Evolutionary conservation across 2,113 vertebrate genomes (phyloP).

Genomic region (Pomatostomus ruficeps): DNA sequence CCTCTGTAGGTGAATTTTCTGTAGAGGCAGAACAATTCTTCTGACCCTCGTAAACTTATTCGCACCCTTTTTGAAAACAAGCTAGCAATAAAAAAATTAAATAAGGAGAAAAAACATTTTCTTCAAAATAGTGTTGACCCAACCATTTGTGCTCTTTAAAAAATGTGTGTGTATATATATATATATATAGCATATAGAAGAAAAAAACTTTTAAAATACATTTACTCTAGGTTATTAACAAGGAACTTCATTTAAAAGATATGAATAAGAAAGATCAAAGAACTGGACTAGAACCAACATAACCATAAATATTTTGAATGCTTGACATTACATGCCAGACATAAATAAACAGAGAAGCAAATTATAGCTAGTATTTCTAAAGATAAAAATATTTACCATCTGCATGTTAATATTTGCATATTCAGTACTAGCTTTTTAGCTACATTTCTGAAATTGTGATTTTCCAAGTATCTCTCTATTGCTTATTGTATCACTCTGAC

Average conservation of each 20-base stretch:
- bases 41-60: not conserved
- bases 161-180: not conserved
- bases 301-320: conserved; percentile 40
- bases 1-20: conserved; percentile 34
- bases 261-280: conserved; percentile 17
- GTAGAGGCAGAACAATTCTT: not conserved
- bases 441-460: not conserved
- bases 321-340: not conserved
- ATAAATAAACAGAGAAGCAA: conserved; percentile 18
- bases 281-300: not conserved
- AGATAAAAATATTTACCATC: not conserved
- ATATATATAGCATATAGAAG: not conserved
- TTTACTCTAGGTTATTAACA: not conserved
- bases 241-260: not conserved
- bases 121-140: not conserved
- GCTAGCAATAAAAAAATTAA: not conserved
- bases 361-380: not conserved
- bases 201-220: not conserved
- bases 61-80: not conserved
- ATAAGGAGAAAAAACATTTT: not conserved
- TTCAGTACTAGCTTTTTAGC: not conserved
- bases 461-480: not conserved
- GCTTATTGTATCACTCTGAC: not conserved
- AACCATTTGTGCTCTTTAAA: not conserved
- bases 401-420: not conserved